Percentiles rank a stretch among this genome's conserved stretches.
phyloP scores from a whole-genome alignment of 1,140 invertebrate species.

The Phthorimaea operculella region DNA sequence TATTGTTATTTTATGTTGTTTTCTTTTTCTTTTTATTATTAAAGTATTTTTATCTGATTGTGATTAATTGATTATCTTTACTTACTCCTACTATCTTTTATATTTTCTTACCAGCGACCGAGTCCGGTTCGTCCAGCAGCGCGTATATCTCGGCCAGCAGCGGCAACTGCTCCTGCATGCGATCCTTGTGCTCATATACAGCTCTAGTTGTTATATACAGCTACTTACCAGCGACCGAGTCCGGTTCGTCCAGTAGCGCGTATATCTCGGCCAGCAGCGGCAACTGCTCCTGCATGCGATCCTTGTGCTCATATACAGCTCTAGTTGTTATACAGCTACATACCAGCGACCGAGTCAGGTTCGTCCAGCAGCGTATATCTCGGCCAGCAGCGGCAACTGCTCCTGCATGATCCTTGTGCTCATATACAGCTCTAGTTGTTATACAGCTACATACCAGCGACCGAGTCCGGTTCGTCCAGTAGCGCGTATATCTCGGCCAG shows the following conservation, averaged over 20 bases:
- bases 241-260: conserved; percentile 79
- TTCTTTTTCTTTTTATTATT: too few relatives aligned
- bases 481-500: conserved; percentile 80
- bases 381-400: conserved; percentile 72
- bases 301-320: conserved; percentile 73
- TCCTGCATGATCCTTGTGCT: conserved; percentile 70
- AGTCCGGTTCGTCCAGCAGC: conserved; percentile 80
- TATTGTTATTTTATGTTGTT: too few relatives aligned
- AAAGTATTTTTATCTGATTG: too few relatives aligned
- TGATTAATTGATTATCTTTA: conserved; percentile 78
- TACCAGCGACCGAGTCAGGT: conserved; percentile 79
- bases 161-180: conserved; percentile 71
- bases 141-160: conserved; percentile 81
- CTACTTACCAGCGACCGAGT: conserved; percentile 77
- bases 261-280: conserved; percentile 79
- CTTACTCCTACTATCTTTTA: too few relatives aligned
- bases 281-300: conserved; percentile 70
- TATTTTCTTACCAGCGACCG: conserved; percentile 74
- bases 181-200: conserved; percentile 72
- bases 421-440: conserved; percentile 81
- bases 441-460: conserved; percentile 75
- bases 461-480: conserved; percentile 80
- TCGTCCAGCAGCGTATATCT: conserved; percentile 83
- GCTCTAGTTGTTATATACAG: conserved; percentile 79
- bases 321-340: conserved; percentile 77